Conservation (phyloP, 2,113 vertebrate species). For the Tachysurus fulvidraco region DNA sequence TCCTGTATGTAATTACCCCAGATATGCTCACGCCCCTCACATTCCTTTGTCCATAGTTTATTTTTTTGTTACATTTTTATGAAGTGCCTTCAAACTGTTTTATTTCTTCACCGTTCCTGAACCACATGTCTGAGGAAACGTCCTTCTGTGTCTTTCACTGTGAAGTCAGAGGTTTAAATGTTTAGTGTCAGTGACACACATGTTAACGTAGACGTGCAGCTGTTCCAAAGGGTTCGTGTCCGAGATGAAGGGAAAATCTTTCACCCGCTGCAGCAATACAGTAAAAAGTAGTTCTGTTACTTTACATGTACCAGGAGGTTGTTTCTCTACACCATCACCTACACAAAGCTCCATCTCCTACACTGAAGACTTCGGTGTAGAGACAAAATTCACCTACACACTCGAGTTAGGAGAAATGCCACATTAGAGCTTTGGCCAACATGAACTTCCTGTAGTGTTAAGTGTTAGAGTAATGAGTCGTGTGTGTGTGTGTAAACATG, state of each 20-base stretch:
- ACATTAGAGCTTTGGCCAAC: background rate
- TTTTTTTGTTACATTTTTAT: conserved; percentile 50
- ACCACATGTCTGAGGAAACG: background rate
- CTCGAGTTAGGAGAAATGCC: background rate
- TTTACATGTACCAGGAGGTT: background rate
- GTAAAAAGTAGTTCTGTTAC: background rate
- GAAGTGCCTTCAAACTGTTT: conserved; percentile 72
- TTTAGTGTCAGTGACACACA: background rate
- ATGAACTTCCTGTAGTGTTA: background rate
- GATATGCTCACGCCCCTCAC: background rate
- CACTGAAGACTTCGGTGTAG: background rate
- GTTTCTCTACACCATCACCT: background rate
- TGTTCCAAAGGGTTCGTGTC: background rate
- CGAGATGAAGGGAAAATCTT: background rate
- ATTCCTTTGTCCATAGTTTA: conserved; percentile 13
- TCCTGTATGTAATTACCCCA: conserved; percentile 30
- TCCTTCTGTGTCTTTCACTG: background rate
- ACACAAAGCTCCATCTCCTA: background rate
- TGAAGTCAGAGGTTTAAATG: background rate
- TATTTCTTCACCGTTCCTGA: conserved; percentile 49
- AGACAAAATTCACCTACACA: background rate
- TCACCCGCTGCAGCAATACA: conserved; percentile 3
- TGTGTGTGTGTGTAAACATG: background rate
- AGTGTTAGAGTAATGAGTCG: background rate
- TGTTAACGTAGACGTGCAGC: background rate